Conservation (phyloP, 2,797 vertebrate genomes). For the Myotis vivesi region DNA sequence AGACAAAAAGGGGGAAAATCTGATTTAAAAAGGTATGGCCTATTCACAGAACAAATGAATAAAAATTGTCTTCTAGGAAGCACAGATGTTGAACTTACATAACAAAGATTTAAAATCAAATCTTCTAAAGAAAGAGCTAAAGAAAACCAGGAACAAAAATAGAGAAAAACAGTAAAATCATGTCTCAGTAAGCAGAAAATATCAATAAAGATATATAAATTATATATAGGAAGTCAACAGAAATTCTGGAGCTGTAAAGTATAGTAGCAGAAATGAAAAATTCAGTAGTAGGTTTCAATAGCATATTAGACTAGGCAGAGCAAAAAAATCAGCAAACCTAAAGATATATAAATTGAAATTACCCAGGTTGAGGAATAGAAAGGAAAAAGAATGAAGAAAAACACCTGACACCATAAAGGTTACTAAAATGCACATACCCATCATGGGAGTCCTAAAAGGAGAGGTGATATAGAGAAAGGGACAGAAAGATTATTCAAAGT, state of each 20-base stretch:
- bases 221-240: background rate
- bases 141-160: background rate
- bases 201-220: background rate
- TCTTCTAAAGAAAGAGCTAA: background rate
- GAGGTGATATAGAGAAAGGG: background rate
- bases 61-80: background rate
- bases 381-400: background rate
- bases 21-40: background rate
- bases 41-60: background rate
- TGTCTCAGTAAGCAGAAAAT: background rate
- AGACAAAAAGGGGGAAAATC: background rate
- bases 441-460: background rate
- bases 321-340: background rate
- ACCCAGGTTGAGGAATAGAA: background rate
- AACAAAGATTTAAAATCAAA: background rate
- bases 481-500: background rate
- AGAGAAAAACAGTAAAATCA: background rate
- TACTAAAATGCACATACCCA: background rate
- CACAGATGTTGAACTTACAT: background rate
- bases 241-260: background rate
- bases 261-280: background rate
- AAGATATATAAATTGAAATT: background rate
- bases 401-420: background rate
- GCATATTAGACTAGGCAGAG: background rate
- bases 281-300: background rate